phyloP scores from a whole-genome alignment of 92 coral and sea anemone genomes.

The Paramuricea clavata region DNA sequence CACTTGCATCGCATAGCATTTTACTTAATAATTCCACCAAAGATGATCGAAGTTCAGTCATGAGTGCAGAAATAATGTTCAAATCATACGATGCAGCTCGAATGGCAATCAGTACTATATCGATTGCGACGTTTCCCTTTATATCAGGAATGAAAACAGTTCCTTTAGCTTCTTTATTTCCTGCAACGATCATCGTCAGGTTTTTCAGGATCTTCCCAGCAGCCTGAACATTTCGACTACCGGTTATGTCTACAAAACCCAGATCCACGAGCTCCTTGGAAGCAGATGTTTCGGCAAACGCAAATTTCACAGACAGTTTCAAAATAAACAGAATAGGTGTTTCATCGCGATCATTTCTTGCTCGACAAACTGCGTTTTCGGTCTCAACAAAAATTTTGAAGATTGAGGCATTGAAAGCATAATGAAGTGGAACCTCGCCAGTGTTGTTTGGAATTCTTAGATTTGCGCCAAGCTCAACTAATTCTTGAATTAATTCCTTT shows the following conservation, averaged over 20 bases:
- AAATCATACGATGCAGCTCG: constrained; percentile 17
- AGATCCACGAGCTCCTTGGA: not conserved
- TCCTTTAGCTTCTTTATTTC: not conserved
- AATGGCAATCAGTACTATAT: constrained; percentile 9
- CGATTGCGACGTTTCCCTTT: constrained; percentile 11
- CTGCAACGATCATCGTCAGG: not conserved
- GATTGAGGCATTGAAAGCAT: constrained; percentile 40
- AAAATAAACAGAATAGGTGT: constrained; percentile 50
- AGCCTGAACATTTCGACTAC: not conserved
- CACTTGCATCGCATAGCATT: not conserved
- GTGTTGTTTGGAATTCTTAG: constrained; percentile 40
- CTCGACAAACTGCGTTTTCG: constrained; percentile 35
- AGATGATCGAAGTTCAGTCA: not conserved
- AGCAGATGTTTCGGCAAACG: not conserved
- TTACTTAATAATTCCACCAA: not conserved
- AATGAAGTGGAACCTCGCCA: constrained; percentile 67
- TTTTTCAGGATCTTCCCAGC: not conserved
- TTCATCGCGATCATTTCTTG: constrained; percentile 55
- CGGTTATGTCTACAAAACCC: not conserved
- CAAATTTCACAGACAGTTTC: constrained; percentile 9
- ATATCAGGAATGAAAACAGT: constrained; percentile 36
- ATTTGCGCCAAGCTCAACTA: constrained; percentile 26
- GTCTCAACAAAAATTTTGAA: constrained; percentile 22
- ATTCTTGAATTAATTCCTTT: not conserved
- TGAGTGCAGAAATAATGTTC: not conserved